Evolutionary conservation across 2,113 vertebrate species (phyloP).

Genomic region (Leptobrachium ailaonicum): DNA sequence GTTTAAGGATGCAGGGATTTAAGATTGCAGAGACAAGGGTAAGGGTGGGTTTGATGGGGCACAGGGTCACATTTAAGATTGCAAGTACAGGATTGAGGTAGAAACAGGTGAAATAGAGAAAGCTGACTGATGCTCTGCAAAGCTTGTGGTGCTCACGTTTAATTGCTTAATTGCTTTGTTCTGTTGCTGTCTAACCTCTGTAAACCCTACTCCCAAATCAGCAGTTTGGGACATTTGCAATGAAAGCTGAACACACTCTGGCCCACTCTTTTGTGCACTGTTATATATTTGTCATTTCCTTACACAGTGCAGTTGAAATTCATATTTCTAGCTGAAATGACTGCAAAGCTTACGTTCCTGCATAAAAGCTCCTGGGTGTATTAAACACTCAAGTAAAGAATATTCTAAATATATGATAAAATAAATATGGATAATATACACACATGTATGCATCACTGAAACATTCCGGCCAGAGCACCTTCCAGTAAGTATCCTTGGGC

Average conservation of each 20-base stretch:
- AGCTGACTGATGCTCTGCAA: slow-evolving; percentile 30
- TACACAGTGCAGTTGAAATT: background rate
- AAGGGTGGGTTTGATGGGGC: too few relatives aligned
- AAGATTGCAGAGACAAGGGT: too few relatives aligned
- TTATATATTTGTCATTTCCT: slow-evolving; percentile 21
- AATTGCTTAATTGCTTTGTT: slow-evolving; percentile 40
- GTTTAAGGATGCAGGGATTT: too few relatives aligned
- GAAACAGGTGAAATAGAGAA: background rate
- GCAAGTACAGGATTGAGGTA: too few relatives aligned
- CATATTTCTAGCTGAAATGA: background rate
- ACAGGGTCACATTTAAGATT: too few relatives aligned
- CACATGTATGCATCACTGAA: too few relatives aligned
- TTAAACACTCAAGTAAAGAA: background rate
- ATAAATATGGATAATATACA: too few relatives aligned
- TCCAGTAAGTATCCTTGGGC: too few relatives aligned
- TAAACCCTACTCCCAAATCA: slow-evolving; percentile 32
- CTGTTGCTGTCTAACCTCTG: slow-evolving; percentile 41
- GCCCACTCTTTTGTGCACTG: slow-evolving; percentile 5
- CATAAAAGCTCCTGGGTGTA: background rate
- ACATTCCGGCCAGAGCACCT: too few relatives aligned
- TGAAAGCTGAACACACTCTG: slow-evolving; percentile 3
- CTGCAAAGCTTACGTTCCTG: background rate
- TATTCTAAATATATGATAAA: too few relatives aligned
- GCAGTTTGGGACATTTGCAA: slow-evolving; percentile 16
- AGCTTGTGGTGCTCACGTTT: slow-evolving; percentile 6